Conservation (phyloP, 2,797 vertebrate species). For the Odontamblyopus lacepedii region DNA sequence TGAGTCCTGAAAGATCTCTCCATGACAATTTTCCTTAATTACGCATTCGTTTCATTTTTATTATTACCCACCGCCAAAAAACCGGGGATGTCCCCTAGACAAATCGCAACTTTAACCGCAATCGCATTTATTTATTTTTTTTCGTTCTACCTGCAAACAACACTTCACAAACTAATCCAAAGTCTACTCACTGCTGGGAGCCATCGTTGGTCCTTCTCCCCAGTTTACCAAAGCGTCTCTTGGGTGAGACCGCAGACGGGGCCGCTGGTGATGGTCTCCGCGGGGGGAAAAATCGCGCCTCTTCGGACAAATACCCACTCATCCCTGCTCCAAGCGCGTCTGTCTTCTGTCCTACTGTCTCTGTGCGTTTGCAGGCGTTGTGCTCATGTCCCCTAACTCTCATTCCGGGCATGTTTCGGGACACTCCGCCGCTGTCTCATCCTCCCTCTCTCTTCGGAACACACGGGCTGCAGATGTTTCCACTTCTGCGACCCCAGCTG, state of each 20-base stretch:
- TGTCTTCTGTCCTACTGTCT: background rate
- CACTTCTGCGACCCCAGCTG: conserved; percentile 48
- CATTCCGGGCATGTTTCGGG: conserved; percentile 43
- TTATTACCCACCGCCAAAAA: too few species aligned
- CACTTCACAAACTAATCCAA: background rate
- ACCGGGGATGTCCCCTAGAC: too few species aligned
- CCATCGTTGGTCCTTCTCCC: conserved; percentile 77
- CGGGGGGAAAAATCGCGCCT: conserved; percentile 54
- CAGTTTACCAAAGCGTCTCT: conserved; percentile 67
- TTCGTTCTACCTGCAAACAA: background rate
- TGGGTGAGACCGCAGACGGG: conserved; percentile 59
- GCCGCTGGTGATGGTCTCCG: conserved; percentile 42
- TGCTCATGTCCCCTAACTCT: conserved; percentile 21
- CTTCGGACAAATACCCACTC: conserved; percentile 53
- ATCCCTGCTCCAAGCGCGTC: conserved; percentile 30
- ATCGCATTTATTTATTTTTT: too few species aligned
- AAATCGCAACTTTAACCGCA: too few species aligned
- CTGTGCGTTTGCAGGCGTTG: background rate
- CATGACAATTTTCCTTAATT: too few species aligned
- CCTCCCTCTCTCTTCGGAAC: conserved; percentile 33
- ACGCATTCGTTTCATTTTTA: too few species aligned
- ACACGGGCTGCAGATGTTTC: conserved; percentile 58
- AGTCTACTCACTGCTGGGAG: conserved; percentile 75
- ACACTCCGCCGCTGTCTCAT: conserved; percentile 31
- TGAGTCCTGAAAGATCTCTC: too few species aligned